Evolutionary conservation across 2,797 vertebrate genomes (phyloP).

Genomic region (Myotis vivesi): DNA sequence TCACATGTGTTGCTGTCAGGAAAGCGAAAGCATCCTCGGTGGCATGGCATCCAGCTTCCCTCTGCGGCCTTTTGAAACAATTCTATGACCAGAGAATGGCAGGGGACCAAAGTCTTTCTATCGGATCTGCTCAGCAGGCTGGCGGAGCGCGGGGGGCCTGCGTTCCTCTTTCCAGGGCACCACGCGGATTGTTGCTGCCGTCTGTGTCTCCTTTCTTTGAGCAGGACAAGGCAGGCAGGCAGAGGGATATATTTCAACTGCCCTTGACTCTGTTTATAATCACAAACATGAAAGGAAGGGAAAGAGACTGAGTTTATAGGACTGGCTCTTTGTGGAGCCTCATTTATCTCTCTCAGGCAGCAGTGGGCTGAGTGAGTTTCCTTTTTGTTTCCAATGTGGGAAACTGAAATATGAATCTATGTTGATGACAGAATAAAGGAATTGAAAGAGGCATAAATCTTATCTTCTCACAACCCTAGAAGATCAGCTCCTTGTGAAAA

Average conservation of each 20-base stretch:
- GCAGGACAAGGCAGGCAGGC: constrained; percentile 39
- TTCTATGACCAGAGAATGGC: neutral
- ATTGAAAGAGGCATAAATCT: constrained; percentile 77
- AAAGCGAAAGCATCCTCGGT: neutral
- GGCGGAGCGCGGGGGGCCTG: neutral
- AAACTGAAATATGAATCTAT: constrained; percentile 79
- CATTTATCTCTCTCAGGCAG: constrained; percentile 76
- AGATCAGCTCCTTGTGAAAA: constrained; percentile 62
- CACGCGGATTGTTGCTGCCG: fast-evolving
- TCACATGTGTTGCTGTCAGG: neutral
- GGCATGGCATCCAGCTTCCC: neutral
- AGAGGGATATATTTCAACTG: constrained; percentile 68
- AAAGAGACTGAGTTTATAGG: constrained; percentile 65
- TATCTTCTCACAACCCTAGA: constrained; percentile 63
- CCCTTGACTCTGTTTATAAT: constrained; percentile 76
- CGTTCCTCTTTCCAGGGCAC: neutral
- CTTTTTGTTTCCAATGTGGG: constrained; percentile 71
- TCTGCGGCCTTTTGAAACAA: constrained; percentile 7
- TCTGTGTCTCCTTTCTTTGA: neutral
- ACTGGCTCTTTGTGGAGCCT: constrained; percentile 67
- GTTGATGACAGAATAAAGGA: constrained; percentile 78
- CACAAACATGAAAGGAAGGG: constrained; percentile 72
- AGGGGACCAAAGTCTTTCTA: neutral
- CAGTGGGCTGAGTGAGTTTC: constrained; percentile 56
- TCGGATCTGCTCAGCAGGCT: neutral